Conservation (phyloP, 1,140 invertebrate genomes). For the Cataglyphis hispanica region DNA sequence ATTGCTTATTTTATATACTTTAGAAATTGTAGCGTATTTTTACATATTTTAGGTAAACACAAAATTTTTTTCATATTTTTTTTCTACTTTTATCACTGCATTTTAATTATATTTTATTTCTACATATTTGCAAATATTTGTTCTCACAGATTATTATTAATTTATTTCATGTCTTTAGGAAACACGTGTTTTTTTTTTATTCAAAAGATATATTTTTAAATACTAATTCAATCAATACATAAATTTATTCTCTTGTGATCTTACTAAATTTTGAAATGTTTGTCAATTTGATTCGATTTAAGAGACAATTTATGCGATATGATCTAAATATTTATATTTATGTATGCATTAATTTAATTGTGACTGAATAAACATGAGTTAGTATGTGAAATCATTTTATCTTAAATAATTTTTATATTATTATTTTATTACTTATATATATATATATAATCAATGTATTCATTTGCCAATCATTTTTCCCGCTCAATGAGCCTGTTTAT, state of each 20-base stretch:
- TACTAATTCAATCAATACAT: not conserved
- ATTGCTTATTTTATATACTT: not conserved
- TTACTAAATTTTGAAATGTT: no score
- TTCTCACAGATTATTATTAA: not conserved
- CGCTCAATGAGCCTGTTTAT: no score
- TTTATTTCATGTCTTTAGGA: not conserved
- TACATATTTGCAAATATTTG: not conserved
- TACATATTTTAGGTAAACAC: not conserved
- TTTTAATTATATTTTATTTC: constrained; percentile 13
- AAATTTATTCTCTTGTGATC: not conserved
- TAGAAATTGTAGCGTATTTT: not conserved
- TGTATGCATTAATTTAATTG: no score
- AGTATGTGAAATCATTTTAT: no score
- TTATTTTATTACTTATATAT: no score
- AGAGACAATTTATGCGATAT: no score
- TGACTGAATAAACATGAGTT: no score
- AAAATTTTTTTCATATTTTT: not conserved
- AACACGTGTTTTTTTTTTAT: not conserved
- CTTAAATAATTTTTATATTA: no score
- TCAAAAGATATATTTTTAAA: not conserved
- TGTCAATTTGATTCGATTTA: no score
- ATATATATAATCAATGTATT: no score
- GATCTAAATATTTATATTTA: no score
- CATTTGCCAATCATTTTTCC: no score
- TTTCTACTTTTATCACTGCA: not conserved